Evolutionary conservation across 1,140 invertebrate species (phyloP), one percentile per base, ranked within the genome.

Genomic region (Pseudomyrmex concolor): DNA sequence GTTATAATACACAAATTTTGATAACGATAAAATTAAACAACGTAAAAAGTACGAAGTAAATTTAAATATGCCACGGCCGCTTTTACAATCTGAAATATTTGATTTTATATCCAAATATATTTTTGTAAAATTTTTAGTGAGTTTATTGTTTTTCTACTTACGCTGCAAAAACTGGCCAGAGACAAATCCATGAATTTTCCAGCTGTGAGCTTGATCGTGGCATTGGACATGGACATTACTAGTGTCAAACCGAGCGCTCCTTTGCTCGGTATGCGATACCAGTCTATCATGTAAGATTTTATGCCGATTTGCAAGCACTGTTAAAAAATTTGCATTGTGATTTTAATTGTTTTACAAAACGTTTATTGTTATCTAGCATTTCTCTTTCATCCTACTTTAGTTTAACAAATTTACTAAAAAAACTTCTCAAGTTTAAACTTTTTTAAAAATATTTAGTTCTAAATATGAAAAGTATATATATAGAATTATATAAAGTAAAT

Each of bases 121-220:
- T 43, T 63, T 73, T 2, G n/a, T 13, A 12, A 25, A 13, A 15
- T n/a, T 2, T 17, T 34, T 2, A 1, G 19, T 50, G 45, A 25
- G 12, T 59, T 2, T 25, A 57, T 70, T 3, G 5, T 62, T 64
- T 72, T 9, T 0, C 34, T 78, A 90, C 86, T 84, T 73, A 92
- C 91, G 60, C 78, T 82, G 50, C 87, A 87, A 82, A 92, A 92
- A 74, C 84, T 90, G 54, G 19, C 34, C 10, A 91, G 50, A 0
- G 91, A 91, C 43, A 91, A 59, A 15, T 86, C 78, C 12, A 85
- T 60, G 34, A 91, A 70, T 77, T 86, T 91, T 34, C 91, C 91
- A 43, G 91, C 91, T 19, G 89, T 90, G 10, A 91, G 81, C 73
- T 89, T 88, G 17, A 84, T 77, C 0, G 87, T 67, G 22, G 72